Evolutionary conservation across 1,140 invertebrate genomes (phyloP).

Genomic region (Uloborus diversus): DNA sequence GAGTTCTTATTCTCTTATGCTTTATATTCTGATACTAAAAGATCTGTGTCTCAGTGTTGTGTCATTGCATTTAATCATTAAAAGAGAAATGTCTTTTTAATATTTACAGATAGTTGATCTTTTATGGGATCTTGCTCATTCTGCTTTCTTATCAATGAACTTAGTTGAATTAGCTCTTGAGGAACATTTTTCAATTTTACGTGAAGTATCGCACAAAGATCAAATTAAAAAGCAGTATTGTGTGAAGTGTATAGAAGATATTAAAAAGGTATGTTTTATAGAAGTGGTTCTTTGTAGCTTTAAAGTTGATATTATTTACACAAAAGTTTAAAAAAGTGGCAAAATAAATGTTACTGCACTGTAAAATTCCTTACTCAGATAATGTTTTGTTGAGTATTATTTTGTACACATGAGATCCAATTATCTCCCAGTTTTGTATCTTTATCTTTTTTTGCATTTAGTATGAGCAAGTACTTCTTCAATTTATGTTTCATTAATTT

Average conservation of each 20-base stretch:
- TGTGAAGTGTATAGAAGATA: slow-evolving; percentile 69
- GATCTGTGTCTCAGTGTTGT: too few species aligned
- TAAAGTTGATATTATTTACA: too few species aligned
- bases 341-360: too few species aligned
- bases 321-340: too few species aligned
- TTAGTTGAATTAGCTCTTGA: slow-evolving; percentile 68
- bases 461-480: not conserved
- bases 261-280: slow-evolving; percentile 64
- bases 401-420: too few species aligned
- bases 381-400: too few species aligned
- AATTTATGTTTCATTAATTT: slow-evolving; percentile 1
- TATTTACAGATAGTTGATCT: slow-evolving; percentile 66
- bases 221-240: slow-evolving; percentile 68
- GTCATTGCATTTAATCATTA: too few species aligned
- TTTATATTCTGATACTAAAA: too few species aligned
- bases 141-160: slow-evolving; percentile 64
- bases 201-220: slow-evolving; percentile 67
- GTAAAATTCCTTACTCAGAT: too few species aligned
- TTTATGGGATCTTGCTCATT: slow-evolving; percentile 69
- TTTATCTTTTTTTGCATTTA: slow-evolving; percentile 21
- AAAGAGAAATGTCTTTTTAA: too few species aligned
- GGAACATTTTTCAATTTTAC: slow-evolving; percentile 69
- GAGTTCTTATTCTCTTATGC: too few species aligned
- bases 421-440: too few species aligned
- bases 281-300: not conserved